A percentile compares a stretch with the other conserved stretches of the same genome.
Conservation (phyloP, 1,140 invertebrate genomes). For the Sycophila sp. region DNA sequence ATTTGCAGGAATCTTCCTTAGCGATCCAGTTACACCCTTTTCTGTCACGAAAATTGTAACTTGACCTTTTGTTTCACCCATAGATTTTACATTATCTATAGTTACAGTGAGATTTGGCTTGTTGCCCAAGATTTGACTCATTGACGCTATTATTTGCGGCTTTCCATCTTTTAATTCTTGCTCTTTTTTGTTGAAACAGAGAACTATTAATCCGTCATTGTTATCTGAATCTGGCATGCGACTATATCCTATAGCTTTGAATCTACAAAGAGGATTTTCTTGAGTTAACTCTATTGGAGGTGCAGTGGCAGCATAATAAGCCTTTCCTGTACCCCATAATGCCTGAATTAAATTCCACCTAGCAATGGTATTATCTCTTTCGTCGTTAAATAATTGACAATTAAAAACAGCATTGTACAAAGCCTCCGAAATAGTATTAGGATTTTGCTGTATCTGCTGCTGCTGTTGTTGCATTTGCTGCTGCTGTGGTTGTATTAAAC, state of each 20-base stretch:
- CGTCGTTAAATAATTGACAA: constrained; percentile 90
- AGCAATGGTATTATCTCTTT: constrained; percentile 88
- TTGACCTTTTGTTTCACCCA: constrained; percentile 81
- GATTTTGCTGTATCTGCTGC: constrained; percentile 69
- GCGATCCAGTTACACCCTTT: constrained; percentile 73
- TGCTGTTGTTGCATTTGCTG: constrained; percentile 67
- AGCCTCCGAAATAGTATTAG: constrained; percentile 74
- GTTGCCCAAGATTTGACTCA: constrained; percentile 79
- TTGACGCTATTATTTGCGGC: constrained; percentile 75
- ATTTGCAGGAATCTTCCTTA: constrained; percentile 78
- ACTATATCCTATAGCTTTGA: constrained; percentile 93
- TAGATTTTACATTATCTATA: constrained; percentile 79
- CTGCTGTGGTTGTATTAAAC: constrained; percentile 52
- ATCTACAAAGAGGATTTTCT: constrained; percentile 90
- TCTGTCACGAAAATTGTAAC: constrained; percentile 84
- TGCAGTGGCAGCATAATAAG: constrained; percentile 79
- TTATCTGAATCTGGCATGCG: constrained; percentile 83
- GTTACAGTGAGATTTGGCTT: constrained; percentile 84
- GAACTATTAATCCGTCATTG: constrained; percentile 85
- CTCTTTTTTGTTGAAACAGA: constrained; percentile 84
- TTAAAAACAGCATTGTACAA: constrained; percentile 83
- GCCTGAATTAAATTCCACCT: constrained; percentile 95
- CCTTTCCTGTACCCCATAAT: constrained; percentile 88
- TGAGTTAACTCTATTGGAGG: constrained; percentile 85
- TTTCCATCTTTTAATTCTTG: constrained; percentile 80